These are phyloP conservation scores for Nyctalus aviator DNA, from an alignment of 2,797 vertebrate genomes.

Conservation along the genomic window DNA sequence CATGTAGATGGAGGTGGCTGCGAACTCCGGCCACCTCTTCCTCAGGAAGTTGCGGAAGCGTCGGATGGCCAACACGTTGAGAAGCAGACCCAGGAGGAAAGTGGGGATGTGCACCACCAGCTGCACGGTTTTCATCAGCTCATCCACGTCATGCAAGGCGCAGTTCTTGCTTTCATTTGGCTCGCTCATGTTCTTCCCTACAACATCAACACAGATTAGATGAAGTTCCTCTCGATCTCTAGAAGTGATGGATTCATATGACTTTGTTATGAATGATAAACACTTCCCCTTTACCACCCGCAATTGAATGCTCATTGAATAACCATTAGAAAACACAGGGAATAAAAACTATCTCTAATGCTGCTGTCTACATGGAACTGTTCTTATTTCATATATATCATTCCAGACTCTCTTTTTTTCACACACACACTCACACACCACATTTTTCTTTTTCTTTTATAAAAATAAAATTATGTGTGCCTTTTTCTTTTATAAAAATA, in stretches of 20 bases:
- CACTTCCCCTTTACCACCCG: not conserved
- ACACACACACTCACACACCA: no score
- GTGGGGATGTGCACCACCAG: constrained; percentile 91
- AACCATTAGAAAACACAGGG: not conserved
- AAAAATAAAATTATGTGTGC: not conserved
- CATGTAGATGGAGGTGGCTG: constrained; percentile 93
- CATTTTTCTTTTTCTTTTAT: not conserved
- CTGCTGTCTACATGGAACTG: not conserved
- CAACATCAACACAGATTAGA: constrained; percentile 17
- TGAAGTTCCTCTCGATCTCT: not conserved
- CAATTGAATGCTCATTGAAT: fast-evolving
- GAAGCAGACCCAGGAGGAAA: constrained; percentile 89
- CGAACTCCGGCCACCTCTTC: constrained; percentile 84
- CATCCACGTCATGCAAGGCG: constrained; percentile 81
- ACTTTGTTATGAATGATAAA: not conserved
- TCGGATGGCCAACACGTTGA: constrained; percentile 89
- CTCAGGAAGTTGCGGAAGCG: constrained; percentile 89
- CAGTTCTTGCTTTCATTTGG: constrained; percentile 84
- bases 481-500: not conserved
- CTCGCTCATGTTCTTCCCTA: constrained; percentile 80
- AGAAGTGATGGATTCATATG: not conserved
- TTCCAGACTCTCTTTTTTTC: not conserved
- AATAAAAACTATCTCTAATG: not conserved
- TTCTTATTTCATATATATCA: not conserved
- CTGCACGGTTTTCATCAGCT: constrained; percentile 84